phyloP scores from a whole-genome alignment of 2,888 invertebrate genomes.

The Deilephila elpenor region DNA sequence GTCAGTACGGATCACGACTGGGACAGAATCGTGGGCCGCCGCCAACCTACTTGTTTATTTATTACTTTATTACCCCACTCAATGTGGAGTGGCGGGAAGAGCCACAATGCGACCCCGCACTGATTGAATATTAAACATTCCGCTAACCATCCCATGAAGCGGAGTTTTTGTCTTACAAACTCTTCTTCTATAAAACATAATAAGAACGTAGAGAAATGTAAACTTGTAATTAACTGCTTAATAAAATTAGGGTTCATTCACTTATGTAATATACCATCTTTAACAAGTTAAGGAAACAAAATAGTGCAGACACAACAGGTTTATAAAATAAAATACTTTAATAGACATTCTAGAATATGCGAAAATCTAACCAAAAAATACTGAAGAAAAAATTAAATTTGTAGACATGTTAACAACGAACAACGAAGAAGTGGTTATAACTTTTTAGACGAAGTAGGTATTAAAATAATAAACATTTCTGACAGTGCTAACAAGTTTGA shows the following conservation, averaged over 20 bases:
- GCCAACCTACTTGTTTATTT: slow-evolving; percentile 73
- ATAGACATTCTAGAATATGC: neutral
- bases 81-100: slow-evolving; percentile 69
- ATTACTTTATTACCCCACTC: slow-evolving; percentile 78
- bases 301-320: too few species aligned
- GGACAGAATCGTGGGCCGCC: slow-evolving; percentile 45
- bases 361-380: neutral
- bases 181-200: neutral
- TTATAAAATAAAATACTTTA: neutral
- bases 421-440: slow-evolving; percentile 6
- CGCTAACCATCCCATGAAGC: slow-evolving; percentile 47
- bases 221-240: too few species aligned
- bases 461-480: slow-evolving; percentile 6
- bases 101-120: slow-evolving; percentile 69
- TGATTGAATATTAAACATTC: slow-evolving; percentile 76
- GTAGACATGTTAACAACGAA: neutral
- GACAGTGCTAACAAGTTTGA: neutral
- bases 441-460: slow-evolving; percentile 1
- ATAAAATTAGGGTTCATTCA: too few species aligned
- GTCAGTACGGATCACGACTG: slow-evolving; percentile 47
- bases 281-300: too few species aligned
- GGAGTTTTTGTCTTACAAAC: neutral
- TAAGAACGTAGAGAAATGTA: too few species aligned
- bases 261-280: neutral
- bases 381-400: neutral